Evolutionary conservation across 2,888 invertebrate species (phyloP).

Genomic region (Falcaria lacertinaria): DNA sequence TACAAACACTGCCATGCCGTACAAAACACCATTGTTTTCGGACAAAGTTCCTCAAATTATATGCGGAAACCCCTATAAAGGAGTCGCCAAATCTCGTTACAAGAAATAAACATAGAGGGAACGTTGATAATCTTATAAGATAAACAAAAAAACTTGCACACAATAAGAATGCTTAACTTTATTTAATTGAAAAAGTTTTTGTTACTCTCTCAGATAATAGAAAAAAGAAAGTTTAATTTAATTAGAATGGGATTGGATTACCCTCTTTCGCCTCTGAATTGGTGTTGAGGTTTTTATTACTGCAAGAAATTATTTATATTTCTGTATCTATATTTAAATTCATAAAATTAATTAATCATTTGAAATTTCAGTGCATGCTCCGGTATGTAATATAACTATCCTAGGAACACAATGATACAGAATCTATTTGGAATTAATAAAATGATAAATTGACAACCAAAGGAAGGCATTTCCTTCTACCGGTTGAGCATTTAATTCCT

Average conservation of each 20-base stretch:
- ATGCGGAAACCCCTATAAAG: neutral
- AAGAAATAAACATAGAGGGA: neutral
- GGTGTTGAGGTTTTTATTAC: slow-evolving; percentile 22
- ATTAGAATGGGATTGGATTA: slow-evolving; percentile 43
- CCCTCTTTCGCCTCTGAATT: slow-evolving; percentile 30
- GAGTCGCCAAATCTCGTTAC: neutral
- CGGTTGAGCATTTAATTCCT: too few species aligned
- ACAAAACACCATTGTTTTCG: too few species aligned
- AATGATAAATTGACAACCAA: too few species aligned
- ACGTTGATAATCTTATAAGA: slow-evolving; percentile 6
- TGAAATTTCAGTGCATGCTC: too few species aligned
- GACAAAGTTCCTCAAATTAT: too few species aligned
- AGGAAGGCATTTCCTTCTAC: too few species aligned
- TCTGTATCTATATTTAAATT: neutral
- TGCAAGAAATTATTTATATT: slow-evolving; percentile 3
- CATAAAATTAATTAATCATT: too few species aligned
- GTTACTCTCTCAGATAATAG: slow-evolving; percentile 15
- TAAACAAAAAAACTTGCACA: slow-evolving; percentile 7
- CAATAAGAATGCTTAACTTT: slow-evolving; percentile 31
- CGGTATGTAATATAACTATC: too few species aligned
- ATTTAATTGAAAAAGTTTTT: slow-evolving; percentile 56
- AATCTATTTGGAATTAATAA: too few species aligned
- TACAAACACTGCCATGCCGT: neutral
- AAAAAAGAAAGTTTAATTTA: slow-evolving; percentile 49
- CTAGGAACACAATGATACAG: too few species aligned